phyloP scores from a whole-genome alignment of 2,888 invertebrate genomes.

The Drosophila kuntzei region DNA sequence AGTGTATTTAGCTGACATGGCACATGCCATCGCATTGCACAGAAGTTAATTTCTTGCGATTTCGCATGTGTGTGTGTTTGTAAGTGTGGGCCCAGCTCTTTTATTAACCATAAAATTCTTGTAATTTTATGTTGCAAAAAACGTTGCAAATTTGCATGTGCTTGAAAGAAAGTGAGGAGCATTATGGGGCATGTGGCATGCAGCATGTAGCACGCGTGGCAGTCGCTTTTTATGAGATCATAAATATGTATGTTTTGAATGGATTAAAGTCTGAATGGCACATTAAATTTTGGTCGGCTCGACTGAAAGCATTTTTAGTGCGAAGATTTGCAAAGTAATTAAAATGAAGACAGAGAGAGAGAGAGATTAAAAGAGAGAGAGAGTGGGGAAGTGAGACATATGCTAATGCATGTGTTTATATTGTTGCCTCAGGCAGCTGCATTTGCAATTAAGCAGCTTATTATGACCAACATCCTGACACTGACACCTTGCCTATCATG shows the following conservation, averaged over 20 bases:
- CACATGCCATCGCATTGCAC: constrained; percentile 67
- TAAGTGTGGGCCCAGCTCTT: constrained; percentile 40
- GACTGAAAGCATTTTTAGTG: constrained; percentile 49
- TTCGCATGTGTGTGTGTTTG: constrained; percentile 32
- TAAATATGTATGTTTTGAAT: constrained; percentile 46
- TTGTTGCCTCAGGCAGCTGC: constrained; percentile 52
- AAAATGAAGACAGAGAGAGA: constrained; percentile 26
- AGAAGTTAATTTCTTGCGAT: constrained; percentile 64
- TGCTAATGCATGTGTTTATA: constrained; percentile 53
- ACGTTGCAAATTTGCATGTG: constrained; percentile 78
- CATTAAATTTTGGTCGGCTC: constrained; percentile 50
- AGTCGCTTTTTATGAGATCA: constrained; percentile 20
- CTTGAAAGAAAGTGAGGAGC: constrained; percentile 39
- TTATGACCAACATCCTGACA: constrained; percentile 47
- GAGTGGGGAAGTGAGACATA: constrained; percentile 13
- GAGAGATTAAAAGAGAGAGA: not conserved
- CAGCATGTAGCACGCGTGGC: constrained; percentile 8
- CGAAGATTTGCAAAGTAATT: constrained; percentile 50
- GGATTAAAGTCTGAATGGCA: constrained; percentile 53
- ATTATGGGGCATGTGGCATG: constrained; percentile 6
- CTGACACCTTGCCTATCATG: constrained; percentile 52
- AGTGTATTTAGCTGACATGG: constrained; percentile 31
- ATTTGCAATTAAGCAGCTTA: constrained; percentile 75
- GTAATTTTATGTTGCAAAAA: constrained; percentile 74
- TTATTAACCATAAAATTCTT: constrained; percentile 77